Conservation (phyloP, 2,888 invertebrate species). For the Chymomyza procnemis region DNA sequence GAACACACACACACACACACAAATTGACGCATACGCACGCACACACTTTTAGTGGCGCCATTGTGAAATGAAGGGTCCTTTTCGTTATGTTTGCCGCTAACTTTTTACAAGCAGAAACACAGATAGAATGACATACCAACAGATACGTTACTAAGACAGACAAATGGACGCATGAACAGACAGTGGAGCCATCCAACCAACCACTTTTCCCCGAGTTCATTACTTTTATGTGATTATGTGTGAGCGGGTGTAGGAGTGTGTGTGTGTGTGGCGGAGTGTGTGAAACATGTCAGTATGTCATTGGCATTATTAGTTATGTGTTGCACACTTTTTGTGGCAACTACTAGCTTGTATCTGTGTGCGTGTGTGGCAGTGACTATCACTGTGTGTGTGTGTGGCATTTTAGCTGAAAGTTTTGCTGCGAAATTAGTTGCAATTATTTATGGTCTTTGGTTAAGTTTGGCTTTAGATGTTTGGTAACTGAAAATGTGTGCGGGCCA, state of each 20-base stretch:
- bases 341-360: background rate
- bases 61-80: constrained; percentile 43
- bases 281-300: constrained; percentile 49
- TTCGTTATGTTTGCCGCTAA: constrained; percentile 25
- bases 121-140: background rate
- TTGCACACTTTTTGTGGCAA: background rate
- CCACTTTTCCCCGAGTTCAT: constrained; percentile 62
- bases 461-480: background rate
- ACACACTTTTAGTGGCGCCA: constrained; percentile 45
- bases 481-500: background rate
- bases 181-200: constrained; percentile 42
- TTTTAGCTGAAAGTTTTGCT: constrained; percentile 32
- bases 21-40: constrained; percentile 24
- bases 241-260: constrained; percentile 38
- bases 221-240: constrained; percentile 70
- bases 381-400: constrained; percentile 10
- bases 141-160: background rate
- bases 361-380: background rate
- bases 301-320: constrained; percentile 59
- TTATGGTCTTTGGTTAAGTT: constrained; percentile 43
- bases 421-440: constrained; percentile 63
- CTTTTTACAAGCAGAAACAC: background rate
- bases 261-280: no score
- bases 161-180: background rate
- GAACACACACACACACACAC: no score